These are phyloP conservation scores for Phengaris arion DNA, from an alignment of 2,888 invertebrate genomes.

Conservation along the genomic window DNA sequence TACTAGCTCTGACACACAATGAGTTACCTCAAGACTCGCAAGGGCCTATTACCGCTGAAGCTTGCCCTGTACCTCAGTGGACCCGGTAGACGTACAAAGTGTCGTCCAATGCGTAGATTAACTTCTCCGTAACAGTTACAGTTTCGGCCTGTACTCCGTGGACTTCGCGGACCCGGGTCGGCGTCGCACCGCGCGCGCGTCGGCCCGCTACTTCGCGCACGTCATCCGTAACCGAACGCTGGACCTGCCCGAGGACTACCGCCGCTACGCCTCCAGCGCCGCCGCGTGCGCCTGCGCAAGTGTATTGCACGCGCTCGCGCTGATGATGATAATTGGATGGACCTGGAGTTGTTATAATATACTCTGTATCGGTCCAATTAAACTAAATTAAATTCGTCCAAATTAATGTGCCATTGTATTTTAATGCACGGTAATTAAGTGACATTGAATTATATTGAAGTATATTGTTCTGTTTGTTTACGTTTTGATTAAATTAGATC, in stretches of 20 bases:
- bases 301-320: not conserved
- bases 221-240: conserved; percentile 30
- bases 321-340: not conserved
- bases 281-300: not conserved
- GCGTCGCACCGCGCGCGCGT: conserved; percentile 40
- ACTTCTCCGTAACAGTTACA: conserved; percentile 33
- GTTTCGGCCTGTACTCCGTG: conserved; percentile 46
- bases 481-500: too few species aligned
- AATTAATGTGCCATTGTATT: too few species aligned
- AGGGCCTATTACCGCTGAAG: too few species aligned
- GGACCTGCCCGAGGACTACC: not conserved
- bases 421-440: too few species aligned
- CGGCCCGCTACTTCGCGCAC: conserved; percentile 36
- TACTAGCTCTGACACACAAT: too few species aligned
- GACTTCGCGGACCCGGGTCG: conserved; percentile 40
- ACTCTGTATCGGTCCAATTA: not conserved
- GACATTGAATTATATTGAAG: too few species aligned
- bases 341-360: not conserved
- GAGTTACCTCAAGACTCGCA: too few species aligned
- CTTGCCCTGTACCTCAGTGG: too few species aligned
- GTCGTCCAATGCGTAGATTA: not conserved
- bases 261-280: not conserved
- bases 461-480: too few species aligned
- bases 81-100: too few species aligned
- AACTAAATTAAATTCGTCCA: not conserved